Conservation (phyloP, 2,888 invertebrate genomes). For the Pollenia labialis region DNA sequence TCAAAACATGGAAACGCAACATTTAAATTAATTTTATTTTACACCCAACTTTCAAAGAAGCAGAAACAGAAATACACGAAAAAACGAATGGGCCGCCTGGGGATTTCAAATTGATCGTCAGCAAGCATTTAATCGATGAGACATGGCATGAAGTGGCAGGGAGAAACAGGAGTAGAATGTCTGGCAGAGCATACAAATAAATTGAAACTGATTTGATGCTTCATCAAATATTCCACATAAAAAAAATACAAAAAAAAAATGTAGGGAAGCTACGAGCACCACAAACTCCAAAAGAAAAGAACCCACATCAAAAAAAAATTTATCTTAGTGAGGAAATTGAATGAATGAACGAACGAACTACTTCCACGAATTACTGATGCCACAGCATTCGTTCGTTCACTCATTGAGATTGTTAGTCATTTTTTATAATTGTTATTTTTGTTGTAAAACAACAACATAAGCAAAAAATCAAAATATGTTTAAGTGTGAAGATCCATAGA, state of each 20-base stretch:
- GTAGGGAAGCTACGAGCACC: slow-evolving; percentile 15
- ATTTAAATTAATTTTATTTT: slow-evolving; percentile 72
- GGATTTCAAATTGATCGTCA: slow-evolving; percentile 79
- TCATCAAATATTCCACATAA: slow-evolving; percentile 55
- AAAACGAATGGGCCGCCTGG: slow-evolving; percentile 77
- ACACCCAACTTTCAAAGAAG: slow-evolving; percentile 54
- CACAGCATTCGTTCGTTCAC: slow-evolving; percentile 35
- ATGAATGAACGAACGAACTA: slow-evolving; percentile 23
- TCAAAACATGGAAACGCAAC: slow-evolving; percentile 72
- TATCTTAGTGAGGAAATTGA: slow-evolving; percentile 14
- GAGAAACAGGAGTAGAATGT: not conserved
- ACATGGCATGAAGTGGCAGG: slow-evolving; percentile 52
- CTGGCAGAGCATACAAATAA: slow-evolving; percentile 50
- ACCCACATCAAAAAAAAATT: slow-evolving; percentile 68
- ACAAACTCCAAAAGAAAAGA: slow-evolving; percentile 27
- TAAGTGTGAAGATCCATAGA: not conserved
- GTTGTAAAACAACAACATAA: not conserved
- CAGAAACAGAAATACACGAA: slow-evolving; percentile 46
- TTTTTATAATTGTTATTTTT: slow-evolving; percentile 42
- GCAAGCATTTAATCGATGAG: slow-evolving; percentile 78
- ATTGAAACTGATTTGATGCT: slow-evolving; percentile 66
- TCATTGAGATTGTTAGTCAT: slow-evolving; percentile 62
- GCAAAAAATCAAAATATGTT: not conserved
- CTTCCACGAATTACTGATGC: slow-evolving; percentile 22
- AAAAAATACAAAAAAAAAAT: slow-evolving; percentile 22